Percentiles rank a stretch among this genome's conserved stretches.
Evolutionary conservation across 2,888 invertebrate species (phyloP).

Genomic region (Dryocosmus kuriphilus): DNA sequence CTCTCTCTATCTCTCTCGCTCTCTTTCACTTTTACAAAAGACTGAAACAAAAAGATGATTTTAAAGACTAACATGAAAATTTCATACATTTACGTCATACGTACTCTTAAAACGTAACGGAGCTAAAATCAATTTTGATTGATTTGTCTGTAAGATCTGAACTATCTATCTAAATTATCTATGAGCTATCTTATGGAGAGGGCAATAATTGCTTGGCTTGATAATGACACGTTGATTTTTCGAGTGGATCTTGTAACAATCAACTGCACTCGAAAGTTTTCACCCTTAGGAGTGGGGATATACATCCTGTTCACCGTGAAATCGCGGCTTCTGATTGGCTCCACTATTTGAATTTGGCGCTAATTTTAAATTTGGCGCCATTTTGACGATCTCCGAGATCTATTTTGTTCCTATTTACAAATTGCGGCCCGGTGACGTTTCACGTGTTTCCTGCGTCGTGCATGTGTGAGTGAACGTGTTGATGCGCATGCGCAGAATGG

Average conservation of each 20-base stretch:
- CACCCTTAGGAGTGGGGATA: background rate
- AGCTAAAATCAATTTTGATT: slow-evolving; percentile 73
- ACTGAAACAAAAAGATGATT: background rate
- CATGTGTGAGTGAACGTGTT: slow-evolving; percentile 66
- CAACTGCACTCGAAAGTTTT: slow-evolving; percentile 26
- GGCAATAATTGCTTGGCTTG: slow-evolving; percentile 35
- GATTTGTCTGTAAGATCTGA: slow-evolving; percentile 62
- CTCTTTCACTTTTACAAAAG: slow-evolving; percentile 11
- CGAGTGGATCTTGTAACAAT: background rate
- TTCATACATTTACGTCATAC: slow-evolving; percentile 59
- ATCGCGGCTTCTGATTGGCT: slow-evolving; percentile 12
- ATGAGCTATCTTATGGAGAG: slow-evolving; percentile 38
- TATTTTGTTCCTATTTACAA: slow-evolving; percentile 33
- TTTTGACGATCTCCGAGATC: slow-evolving; percentile 13
- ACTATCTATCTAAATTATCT: slow-evolving; percentile 40
- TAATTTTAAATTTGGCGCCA: background rate
- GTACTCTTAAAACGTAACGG: slow-evolving; percentile 58
- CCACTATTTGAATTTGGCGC: background rate
- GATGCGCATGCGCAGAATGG: slow-evolving; percentile 65
- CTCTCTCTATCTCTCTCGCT: slow-evolving; percentile 27
- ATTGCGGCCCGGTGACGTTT: slow-evolving; percentile 46
- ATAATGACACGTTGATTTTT: background rate
- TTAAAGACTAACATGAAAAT: slow-evolving; percentile 38
- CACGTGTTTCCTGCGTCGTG: slow-evolving; percentile 73
- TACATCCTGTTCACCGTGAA: background rate